These are phyloP conservation scores for Suncus etruscus DNA, from an alignment of 2,113 vertebrate genomes.

Conservation along the genomic window DNA sequence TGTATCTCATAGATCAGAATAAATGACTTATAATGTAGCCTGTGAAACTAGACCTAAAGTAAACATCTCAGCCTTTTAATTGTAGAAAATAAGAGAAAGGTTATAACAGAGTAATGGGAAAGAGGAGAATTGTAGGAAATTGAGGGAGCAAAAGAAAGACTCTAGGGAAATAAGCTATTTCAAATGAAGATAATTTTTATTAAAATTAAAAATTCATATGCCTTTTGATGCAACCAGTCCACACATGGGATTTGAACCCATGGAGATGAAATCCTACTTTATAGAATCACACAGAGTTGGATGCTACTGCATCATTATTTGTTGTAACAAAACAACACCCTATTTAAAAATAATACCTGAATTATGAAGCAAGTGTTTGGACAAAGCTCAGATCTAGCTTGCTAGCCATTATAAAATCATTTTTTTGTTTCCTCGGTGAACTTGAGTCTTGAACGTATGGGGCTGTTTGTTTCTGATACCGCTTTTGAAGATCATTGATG, in stretches of 20 bases:
- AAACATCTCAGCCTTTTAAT: conserved; percentile 47
- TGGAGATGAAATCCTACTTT: conserved; percentile 50
- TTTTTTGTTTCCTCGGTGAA: no score
- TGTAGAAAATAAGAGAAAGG: conserved; percentile 40
- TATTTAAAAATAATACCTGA: neutral
- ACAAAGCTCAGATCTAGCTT: no score
- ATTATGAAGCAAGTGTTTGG: no score
- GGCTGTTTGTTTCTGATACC: no score
- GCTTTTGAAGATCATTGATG: no score
- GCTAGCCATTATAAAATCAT: no score
- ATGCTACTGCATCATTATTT: neutral
- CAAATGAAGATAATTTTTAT: neutral
- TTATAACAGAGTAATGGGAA: neutral
- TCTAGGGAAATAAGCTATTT: conserved; percentile 8
- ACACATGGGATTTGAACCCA: conserved; percentile 17
- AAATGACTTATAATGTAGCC: neutral
- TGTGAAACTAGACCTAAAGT: conserved; percentile 23
- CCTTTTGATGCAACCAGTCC: conserved; percentile 12
- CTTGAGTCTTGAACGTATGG: no score
- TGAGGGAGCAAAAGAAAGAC: neutral
- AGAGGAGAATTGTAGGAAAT: neutral
- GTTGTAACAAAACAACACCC: conserved; percentile 34
- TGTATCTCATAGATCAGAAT: conserved; percentile 1
- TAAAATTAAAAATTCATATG: conserved; percentile 67
- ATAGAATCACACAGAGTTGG: neutral